These are phyloP conservation scores for Rallus crepitans DNA, from an alignment of 2,797 vertebrate species.

Conservation along the genomic window DNA sequence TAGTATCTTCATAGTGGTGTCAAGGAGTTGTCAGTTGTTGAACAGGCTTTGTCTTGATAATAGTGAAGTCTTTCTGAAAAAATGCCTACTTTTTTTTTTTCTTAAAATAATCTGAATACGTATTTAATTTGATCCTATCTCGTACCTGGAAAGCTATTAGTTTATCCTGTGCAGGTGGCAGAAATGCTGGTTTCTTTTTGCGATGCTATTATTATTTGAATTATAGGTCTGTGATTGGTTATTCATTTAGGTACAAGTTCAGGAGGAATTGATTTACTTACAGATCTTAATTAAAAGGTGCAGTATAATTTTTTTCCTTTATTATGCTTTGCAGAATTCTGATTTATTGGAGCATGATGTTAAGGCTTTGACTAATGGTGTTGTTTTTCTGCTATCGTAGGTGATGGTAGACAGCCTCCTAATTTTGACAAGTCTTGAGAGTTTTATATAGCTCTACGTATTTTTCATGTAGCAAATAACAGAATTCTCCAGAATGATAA, in stretches of 20 bases:
- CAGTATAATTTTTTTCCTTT: constrained; percentile 60
- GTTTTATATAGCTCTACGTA: background rate
- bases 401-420: constrained; percentile 5
- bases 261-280: constrained; percentile 73
- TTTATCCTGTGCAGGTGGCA: constrained; percentile 31
- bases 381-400: constrained; percentile 19
- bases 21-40: background rate
- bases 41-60: constrained; percentile 18
- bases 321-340: constrained; percentile 66
- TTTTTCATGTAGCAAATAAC: background rate
- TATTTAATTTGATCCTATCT: background rate
- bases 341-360: constrained; percentile 52
- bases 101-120: background rate
- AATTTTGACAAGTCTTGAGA: background rate
- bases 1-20: background rate
- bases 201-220: constrained; percentile 36
- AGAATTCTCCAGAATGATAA: background rate
- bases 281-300: constrained; percentile 74
- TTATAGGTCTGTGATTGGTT: constrained; percentile 74
- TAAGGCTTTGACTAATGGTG: constrained; percentile 40
- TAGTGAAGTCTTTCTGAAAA: background rate
- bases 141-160: background rate
- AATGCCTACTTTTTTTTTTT: background rate
- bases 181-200: constrained; percentile 58
- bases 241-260: constrained; percentile 67